Conservation (phyloP, 2,113 vertebrate genomes). For the Tachycineta bicolor region DNA sequence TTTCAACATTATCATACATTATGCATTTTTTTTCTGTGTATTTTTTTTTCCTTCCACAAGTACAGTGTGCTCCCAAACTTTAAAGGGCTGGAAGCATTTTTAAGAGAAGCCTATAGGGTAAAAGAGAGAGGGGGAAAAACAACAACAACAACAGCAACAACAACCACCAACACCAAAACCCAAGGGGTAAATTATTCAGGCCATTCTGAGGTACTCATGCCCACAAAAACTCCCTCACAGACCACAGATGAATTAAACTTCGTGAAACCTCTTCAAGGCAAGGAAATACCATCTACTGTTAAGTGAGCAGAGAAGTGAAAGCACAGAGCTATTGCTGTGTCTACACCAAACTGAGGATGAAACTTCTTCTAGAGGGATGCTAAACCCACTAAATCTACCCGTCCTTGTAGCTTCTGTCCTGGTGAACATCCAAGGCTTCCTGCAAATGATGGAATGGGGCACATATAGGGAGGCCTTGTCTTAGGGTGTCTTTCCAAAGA, state of each 20-base stretch:
- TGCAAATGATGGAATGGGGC: not conserved
- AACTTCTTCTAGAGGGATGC: not conserved
- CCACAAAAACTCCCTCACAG: constrained; percentile 3
- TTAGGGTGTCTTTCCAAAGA: not conserved
- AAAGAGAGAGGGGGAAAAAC: not conserved
- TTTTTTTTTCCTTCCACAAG: constrained; percentile 18
- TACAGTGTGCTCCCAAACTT: constrained; percentile 56
- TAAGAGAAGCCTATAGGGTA: constrained; percentile 31
- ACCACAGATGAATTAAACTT: constrained; percentile 1
- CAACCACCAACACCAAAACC: too few relatives aligned
- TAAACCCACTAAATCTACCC: not conserved
- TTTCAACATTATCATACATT: constrained; percentile 74
- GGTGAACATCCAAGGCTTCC: not conserved
- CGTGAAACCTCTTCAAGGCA: not conserved
- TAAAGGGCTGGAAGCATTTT: constrained; percentile 47
- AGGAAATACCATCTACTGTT: not conserved
- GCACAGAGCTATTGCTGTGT: not conserved
- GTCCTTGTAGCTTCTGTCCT: not conserved
- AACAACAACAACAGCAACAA: not conserved
- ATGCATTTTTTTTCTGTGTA: constrained; percentile 71
- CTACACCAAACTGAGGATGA: not conserved
- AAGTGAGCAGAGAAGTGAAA: not conserved
- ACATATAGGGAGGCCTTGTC: not conserved
- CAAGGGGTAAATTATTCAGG: constrained; percentile 45
- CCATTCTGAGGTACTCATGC: not conserved